A percentile compares a stretch with the other conserved stretches of the same genome.
phyloP scores from a whole-genome alignment of 2,113 vertebrate species.

The Sinocyclocheilus anshuiensis region DNA sequence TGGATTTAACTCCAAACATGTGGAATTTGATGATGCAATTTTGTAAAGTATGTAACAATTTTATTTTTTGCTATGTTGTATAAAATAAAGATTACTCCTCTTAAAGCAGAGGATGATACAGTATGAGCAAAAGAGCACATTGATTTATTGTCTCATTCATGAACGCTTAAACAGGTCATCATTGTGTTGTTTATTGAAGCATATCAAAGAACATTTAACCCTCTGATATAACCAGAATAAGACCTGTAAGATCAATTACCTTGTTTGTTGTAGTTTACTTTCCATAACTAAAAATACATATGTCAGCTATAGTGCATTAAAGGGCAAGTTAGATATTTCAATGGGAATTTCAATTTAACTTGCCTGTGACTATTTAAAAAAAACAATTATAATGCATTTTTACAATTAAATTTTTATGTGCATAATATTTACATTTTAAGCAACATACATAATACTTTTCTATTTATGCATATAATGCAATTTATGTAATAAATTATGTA shows the following conservation, averaged over 20 bases:
- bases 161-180: neutral
- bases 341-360: too few relatives aligned
- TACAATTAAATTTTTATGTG: too few relatives aligned
- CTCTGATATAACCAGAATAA: neutral
- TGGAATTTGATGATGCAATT: slow-evolving; percentile 30
- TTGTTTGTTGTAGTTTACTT: neutral
- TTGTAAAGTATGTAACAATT: slow-evolving; percentile 31
- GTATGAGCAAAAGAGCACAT: neutral
- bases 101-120: slow-evolving; percentile 3
- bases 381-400: too few relatives aligned
- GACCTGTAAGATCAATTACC: neutral
- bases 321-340: slow-evolving; percentile 54
- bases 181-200: neutral
- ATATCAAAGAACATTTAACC: neutral
- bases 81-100: slow-evolving; percentile 28
- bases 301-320: too few relatives aligned
- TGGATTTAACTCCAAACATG: slow-evolving; percentile 23
- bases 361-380: too few relatives aligned
- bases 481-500: neutral
- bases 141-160: slow-evolving; percentile 10
- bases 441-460: neutral
- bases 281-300: neutral
- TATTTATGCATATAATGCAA: neutral
- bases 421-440: too few relatives aligned
- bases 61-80: slow-evolving; percentile 6